Conservation (phyloP, 1,140 invertebrate species). For the Drosophila ironensis region DNA sequence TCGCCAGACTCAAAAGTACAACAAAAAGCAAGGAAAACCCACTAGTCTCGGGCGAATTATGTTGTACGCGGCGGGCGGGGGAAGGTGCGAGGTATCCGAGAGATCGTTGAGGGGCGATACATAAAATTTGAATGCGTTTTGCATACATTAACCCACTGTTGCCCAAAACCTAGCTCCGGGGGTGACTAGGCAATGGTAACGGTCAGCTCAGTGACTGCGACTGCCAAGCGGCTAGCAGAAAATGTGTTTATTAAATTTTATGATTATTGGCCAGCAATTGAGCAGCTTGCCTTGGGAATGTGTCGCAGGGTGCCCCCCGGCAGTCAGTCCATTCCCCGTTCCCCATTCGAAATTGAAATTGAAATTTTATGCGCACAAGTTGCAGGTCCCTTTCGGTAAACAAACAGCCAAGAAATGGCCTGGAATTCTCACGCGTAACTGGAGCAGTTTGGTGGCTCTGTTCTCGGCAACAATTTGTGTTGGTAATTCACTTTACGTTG, state of each 20-base stretch:
- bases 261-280: conserved; percentile 77
- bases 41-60: conserved; percentile 65
- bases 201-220: conserved; percentile 51
- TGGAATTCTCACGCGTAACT: conserved; percentile 79
- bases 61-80: conserved; percentile 39
- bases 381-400: not conserved
- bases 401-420: conserved; percentile 19
- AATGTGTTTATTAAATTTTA: conserved; percentile 81
- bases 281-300: conserved; percentile 64
- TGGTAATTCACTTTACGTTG: conserved; percentile 77
- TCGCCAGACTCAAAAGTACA: not conserved
- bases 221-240: conserved; percentile 37
- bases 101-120: conserved; percentile 73
- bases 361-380: conserved; percentile 69
- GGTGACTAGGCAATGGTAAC: conserved; percentile 35
- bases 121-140: conserved; percentile 81
- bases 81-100: conserved; percentile 2
- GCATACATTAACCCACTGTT: conserved; percentile 79
- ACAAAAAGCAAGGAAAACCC: conserved; percentile 9
- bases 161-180: conserved; percentile 8
- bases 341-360: conserved; percentile 50
- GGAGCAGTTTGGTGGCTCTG: conserved; percentile 60
- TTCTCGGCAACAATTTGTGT: conserved; percentile 63
- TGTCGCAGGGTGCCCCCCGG: too few species aligned
- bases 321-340: not conserved